Evolutionary conservation across 1,140 invertebrate species (phyloP).

Genomic region (Saccostrea cuccullata): DNA sequence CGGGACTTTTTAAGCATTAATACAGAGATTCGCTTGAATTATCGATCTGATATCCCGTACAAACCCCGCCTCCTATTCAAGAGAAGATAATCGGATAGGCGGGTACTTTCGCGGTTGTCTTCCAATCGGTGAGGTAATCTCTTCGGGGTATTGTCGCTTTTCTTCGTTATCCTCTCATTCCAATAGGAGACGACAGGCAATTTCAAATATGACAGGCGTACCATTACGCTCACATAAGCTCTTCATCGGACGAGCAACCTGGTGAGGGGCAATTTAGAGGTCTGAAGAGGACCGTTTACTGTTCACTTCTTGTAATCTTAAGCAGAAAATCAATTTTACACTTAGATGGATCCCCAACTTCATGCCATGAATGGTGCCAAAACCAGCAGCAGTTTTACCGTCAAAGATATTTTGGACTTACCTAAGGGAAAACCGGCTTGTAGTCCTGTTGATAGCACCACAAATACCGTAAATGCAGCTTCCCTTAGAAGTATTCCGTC

Average conservation of each 20-base stretch:
- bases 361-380: conserved; percentile 68
- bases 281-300: conserved; percentile 58
- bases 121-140: conserved; percentile 7
- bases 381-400: conserved; percentile 70
- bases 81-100: conserved; percentile 12
- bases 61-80: conserved; percentile 9
- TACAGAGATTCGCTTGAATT: neutral
- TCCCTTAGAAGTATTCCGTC: conserved; percentile 59
- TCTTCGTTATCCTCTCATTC: conserved; percentile 9
- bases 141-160: conserved; percentile 15
- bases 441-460: conserved; percentile 56
- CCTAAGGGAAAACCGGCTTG: conserved; percentile 66
- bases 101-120: neutral
- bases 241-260: conserved; percentile 52
- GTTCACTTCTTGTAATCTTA: conserved; percentile 51
- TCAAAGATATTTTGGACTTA: conserved; percentile 75
- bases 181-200: conserved; percentile 34
- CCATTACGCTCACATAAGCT: conserved; percentile 53
- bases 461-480: conserved; percentile 54
- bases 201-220: conserved; percentile 50
- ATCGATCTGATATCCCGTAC: neutral
- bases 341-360: conserved; percentile 69
- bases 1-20: conserved; percentile 24
- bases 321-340: conserved; percentile 61
- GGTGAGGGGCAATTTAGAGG: conserved; percentile 53